Conservation (phyloP, 1,140 invertebrate genomes). For the Drosophila kikkawai region DNA sequence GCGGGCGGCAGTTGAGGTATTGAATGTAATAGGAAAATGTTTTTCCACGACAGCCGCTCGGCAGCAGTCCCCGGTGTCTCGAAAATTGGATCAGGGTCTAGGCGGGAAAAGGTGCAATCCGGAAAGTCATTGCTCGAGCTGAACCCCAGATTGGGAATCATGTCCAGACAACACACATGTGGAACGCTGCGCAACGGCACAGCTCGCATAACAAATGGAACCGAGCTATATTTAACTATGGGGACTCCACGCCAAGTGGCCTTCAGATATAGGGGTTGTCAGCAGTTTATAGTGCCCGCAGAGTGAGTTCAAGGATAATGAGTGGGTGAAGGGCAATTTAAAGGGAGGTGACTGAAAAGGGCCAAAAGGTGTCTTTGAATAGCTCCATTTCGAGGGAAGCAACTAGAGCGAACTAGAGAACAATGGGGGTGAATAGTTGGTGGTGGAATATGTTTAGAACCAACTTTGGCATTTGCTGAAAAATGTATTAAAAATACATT, state of each 20-base stretch:
- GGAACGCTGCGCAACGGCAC: slow-evolving; percentile 51
- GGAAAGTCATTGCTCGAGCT: slow-evolving; percentile 62
- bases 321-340: background rate
- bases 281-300: slow-evolving; percentile 29
- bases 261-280: slow-evolving; percentile 38
- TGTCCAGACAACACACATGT: slow-evolving; percentile 52
- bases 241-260: slow-evolving; percentile 35
- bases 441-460: background rate
- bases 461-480: background rate
- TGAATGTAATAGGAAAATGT: slow-evolving; percentile 82
- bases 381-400: slow-evolving; percentile 10
- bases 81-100: slow-evolving; percentile 76
- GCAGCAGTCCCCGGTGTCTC: slow-evolving; percentile 34
- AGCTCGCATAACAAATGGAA: slow-evolving; percentile 75
- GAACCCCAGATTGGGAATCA: slow-evolving; percentile 63
- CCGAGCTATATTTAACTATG: slow-evolving; percentile 28
- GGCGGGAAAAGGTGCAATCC: slow-evolving; percentile 46
- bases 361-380: slow-evolving; percentile 30
- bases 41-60: slow-evolving; percentile 74
- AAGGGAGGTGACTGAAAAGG: slow-evolving; percentile 7
- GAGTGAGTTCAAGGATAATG: slow-evolving; percentile 57
- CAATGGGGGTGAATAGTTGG: slow-evolving; percentile 2
- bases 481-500: slow-evolving; percentile 1
- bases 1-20: slow-evolving; percentile 52
- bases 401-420: background rate